A percentile compares a stretch with the other conserved stretches of the same genome.
Conservation (phyloP, 2,113 vertebrate genomes). For the Corynorhinus townsendii region DNA sequence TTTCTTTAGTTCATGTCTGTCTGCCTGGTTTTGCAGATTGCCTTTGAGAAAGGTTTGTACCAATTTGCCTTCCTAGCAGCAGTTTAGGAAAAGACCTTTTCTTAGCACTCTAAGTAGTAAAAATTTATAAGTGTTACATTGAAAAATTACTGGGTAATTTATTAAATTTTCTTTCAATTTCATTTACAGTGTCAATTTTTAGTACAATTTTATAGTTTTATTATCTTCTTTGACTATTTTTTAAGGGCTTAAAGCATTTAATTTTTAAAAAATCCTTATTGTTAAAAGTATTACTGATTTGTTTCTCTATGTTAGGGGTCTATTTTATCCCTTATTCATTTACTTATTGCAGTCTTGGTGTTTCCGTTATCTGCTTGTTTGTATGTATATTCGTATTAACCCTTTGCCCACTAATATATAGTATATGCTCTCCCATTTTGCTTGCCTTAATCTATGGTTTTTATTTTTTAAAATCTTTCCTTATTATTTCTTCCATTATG, state of each 20-base stretch:
- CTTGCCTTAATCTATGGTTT: background rate
- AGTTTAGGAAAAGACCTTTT: background rate
- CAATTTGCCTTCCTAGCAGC: background rate
- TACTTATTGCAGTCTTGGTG: background rate
- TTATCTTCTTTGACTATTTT: background rate
- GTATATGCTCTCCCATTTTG: background rate
- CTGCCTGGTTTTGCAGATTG: background rate
- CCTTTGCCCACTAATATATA: background rate
- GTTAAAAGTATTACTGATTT: background rate
- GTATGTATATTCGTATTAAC: background rate
- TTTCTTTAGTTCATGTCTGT: background rate
- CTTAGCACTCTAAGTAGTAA: background rate
- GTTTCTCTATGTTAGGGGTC: background rate
- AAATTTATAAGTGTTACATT: background rate
- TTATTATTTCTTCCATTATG: background rate
- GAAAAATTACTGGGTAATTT: background rate
- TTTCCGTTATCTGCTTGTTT: background rate
- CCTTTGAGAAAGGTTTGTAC: background rate
- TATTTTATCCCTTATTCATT: background rate
- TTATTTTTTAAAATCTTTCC: background rate
- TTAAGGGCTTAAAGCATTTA: background rate
- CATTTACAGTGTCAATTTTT: background rate
- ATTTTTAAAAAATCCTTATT: no score
- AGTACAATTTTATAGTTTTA: background rate
- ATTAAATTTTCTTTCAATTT: background rate